phyloP scores from a whole-genome alignment of 2,113 vertebrate species.

The Archilochus colubris region DNA sequence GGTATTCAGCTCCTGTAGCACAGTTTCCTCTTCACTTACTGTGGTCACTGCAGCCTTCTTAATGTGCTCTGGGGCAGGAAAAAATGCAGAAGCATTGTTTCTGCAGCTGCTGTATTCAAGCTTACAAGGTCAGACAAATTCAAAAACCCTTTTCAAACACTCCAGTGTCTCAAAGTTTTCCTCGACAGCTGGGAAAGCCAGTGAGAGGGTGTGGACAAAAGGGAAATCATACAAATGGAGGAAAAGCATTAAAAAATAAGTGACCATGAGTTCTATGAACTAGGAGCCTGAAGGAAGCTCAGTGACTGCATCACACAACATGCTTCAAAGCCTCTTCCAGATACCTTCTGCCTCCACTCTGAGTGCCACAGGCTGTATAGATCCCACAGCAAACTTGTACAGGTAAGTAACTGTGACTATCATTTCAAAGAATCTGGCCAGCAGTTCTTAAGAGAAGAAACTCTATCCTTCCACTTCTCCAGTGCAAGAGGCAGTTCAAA shows the following conservation, averaged over 20 bases:
- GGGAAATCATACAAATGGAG: neutral
- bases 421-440: neutral
- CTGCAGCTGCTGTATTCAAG: neutral
- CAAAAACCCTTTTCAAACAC: neutral
- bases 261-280: neutral
- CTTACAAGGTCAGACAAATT: neutral
- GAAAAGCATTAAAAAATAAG: neutral
- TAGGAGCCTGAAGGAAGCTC: neutral
- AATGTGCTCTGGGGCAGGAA: neutral
- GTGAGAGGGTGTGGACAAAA: neutral
- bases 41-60: neutral
- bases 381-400: neutral
- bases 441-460: neutral
- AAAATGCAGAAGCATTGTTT: neutral
- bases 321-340: neutral
- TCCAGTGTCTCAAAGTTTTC: neutral
- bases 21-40: neutral
- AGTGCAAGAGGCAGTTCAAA: neutral
- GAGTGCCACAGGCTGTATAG: neutral
- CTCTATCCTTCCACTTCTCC: neutral
- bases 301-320: neutral
- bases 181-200: neutral
- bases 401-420: neutral
- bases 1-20: neutral
- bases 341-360: neutral